Evolutionary conservation across 2,888 invertebrate genomes (phyloP).

Genomic region (Lymantria dispar): DNA sequence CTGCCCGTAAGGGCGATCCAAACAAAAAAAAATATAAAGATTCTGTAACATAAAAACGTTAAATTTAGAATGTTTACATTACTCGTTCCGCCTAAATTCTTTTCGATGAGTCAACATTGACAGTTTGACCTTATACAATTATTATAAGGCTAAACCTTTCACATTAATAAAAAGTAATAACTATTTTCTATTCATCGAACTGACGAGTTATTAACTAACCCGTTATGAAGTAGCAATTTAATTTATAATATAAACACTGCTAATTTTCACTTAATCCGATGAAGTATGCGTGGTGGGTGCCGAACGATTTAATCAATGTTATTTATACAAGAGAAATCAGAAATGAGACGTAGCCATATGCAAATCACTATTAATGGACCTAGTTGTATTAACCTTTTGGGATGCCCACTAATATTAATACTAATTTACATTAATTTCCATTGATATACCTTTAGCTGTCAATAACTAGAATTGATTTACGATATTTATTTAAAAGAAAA

Average conservation of each 20-base stretch:
- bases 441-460: slow-evolving; percentile 44
- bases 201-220: slow-evolving; percentile 36
- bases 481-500: slow-evolving; percentile 32
- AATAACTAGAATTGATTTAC: slow-evolving; percentile 33
- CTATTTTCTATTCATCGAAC: slow-evolving; percentile 41
- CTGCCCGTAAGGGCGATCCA: no score
- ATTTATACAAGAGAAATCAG: slow-evolving; percentile 54
- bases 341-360: slow-evolving; percentile 60
- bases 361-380: slow-evolving; percentile 58
- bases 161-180: slow-evolving; percentile 18
- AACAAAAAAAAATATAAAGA: no score
- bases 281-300: slow-evolving; percentile 41
- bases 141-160: slow-evolving; percentile 17
- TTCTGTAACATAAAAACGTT: neutral
- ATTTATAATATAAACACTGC: slow-evolving; percentile 57
- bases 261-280: slow-evolving; percentile 64
- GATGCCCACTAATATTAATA: slow-evolving; percentile 42
- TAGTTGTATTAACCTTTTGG: slow-evolving; percentile 48
- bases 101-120: slow-evolving; percentile 12
- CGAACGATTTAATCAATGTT: slow-evolving; percentile 46
- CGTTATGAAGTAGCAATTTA: slow-evolving; percentile 50
- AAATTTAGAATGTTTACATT: slow-evolving; percentile 5
- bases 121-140: slow-evolving; percentile 15
- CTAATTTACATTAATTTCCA: slow-evolving; percentile 62
- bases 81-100: slow-evolving; percentile 2